A percentile compares a stretch with the other conserved stretches of the same genome.
phyloP scores from a whole-genome alignment of 2,113 vertebrate species.

The Orientallactaga bullata region DNA sequence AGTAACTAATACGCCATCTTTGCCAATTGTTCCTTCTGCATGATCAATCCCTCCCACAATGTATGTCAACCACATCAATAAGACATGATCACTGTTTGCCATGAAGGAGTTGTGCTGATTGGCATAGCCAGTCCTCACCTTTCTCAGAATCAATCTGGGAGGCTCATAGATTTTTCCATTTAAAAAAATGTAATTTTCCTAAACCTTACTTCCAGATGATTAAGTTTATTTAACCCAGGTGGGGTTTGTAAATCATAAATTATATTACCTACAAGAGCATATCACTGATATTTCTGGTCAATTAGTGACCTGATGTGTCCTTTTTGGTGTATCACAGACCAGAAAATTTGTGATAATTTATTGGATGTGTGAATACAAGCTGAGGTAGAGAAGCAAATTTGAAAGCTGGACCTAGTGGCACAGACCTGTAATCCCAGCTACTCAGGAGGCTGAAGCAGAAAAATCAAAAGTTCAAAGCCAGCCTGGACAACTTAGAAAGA shows the following conservation, averaged over 20 bases:
- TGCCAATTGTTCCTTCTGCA: not conserved
- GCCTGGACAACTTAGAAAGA: not conserved
- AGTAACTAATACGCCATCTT: not conserved
- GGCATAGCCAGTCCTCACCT: not conserved
- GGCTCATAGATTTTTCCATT: not conserved
- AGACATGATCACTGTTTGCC: not conserved
- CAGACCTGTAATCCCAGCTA: not conserved
- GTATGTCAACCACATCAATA: not conserved
- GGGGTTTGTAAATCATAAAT: conserved; percentile 35
- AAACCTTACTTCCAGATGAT: not conserved
- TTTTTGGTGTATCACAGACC: not conserved
- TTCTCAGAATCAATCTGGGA: not conserved
- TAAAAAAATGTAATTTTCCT: conserved; percentile 29
- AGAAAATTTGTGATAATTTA: not conserved
- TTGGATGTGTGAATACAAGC: not conserved
- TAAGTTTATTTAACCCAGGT: not conserved
- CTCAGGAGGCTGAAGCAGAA: not conserved
- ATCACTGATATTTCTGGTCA: not conserved
- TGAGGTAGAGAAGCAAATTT: not conserved
- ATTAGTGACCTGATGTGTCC: not conserved
- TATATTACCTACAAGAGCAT: not conserved
- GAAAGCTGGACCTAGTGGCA: not conserved
- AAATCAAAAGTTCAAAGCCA: not conserved
- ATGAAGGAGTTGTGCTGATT: not conserved
- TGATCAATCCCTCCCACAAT: not conserved